Evolutionary conservation across 2,797 vertebrate genomes (phyloP), one percentile per base, ranked within the genome.

Genomic region (Acomys russatus): DNA sequence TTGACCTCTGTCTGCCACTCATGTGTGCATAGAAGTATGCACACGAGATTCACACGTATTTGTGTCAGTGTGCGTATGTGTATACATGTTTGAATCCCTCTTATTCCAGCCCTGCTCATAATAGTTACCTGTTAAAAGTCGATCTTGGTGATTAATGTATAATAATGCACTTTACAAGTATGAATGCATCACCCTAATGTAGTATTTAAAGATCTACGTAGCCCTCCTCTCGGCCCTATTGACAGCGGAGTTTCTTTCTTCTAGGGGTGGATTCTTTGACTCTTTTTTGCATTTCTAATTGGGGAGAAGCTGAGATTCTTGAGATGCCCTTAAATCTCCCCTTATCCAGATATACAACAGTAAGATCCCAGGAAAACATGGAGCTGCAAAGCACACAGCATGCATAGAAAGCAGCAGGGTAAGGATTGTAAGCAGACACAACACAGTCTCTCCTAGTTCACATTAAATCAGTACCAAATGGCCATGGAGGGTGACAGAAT

Each of bases 391-490:
- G 76, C 20, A 6, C 68, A 91, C 74, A 61, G 76, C 20, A 6
- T 68, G 91, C 74, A 2, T 0, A 44, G 94, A 94, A 92, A 66
- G n/a, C 30, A 20, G 61, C 76, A 30, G 33, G 51, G 88, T 54
- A 15, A 84, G 51, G 15, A 44, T 96, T 91, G 44, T 23, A 95
- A 96, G 84, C 15, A 93, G 68, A 93, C 59, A 59, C 82, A 79
- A 56, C 71, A 63, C 35, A 25, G 35, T n/a, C 35, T 90, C 66
- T 71, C 76, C 80, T 4, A 38, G 33, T 20, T n/a, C 76, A 38
- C 49, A 25, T 74, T 88, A 64, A 61, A 54, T 15, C 77, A 25
- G 3, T 5, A 80, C 28, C 23, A 44, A 82, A 51, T 2, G 10
- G 2, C 17, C 9, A 28, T 33, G 15, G 7, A 0, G 12, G 78